These are phyloP conservation scores for Nothocercus nigrocapillus DNA, from an alignment of 2,113 vertebrate species.

Conservation along the genomic window DNA sequence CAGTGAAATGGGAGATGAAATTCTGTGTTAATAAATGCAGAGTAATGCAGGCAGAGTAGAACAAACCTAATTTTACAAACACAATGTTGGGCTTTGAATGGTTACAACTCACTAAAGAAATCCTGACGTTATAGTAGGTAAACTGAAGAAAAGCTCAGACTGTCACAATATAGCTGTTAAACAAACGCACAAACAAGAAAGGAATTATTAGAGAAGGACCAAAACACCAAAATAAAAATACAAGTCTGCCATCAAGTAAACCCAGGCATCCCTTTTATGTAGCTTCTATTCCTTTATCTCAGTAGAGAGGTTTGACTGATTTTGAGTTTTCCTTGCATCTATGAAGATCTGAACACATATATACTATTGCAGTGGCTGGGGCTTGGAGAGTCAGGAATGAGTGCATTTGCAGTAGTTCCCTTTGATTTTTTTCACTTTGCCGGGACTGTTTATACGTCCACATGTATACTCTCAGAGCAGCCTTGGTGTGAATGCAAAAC, in stretches of 20 bases:
- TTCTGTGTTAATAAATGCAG: conserved; percentile 60
- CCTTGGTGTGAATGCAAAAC: conserved; percentile 39
- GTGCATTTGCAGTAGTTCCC: background rate
- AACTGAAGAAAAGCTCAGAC: conserved; percentile 19
- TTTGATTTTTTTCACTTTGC: background rate
- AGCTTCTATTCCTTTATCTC: background rate
- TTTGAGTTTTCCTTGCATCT: background rate
- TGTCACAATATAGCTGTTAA: background rate
- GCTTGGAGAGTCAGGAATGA: background rate
- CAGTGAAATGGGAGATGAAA: conserved; percentile 57
- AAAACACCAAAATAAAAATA: background rate
- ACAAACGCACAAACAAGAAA: background rate
- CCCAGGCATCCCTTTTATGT: background rate
- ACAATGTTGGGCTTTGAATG: background rate
- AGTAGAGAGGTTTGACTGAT: background rate
- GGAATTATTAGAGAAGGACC: background rate
- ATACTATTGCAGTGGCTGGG: background rate
- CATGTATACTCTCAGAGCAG: conserved; percentile 18
- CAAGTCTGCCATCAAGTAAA: background rate
- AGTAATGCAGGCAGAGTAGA: conserved; percentile 35
- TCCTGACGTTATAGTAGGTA: conserved; percentile 26
- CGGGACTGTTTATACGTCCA: background rate
- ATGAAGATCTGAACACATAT: background rate
- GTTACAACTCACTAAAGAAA: conserved; percentile 32
- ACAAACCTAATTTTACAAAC: conserved; percentile 40